These are phyloP conservation scores for Drosophila littoralis DNA, from an alignment of 1,140 invertebrate genomes.

Conservation along the genomic window DNA sequence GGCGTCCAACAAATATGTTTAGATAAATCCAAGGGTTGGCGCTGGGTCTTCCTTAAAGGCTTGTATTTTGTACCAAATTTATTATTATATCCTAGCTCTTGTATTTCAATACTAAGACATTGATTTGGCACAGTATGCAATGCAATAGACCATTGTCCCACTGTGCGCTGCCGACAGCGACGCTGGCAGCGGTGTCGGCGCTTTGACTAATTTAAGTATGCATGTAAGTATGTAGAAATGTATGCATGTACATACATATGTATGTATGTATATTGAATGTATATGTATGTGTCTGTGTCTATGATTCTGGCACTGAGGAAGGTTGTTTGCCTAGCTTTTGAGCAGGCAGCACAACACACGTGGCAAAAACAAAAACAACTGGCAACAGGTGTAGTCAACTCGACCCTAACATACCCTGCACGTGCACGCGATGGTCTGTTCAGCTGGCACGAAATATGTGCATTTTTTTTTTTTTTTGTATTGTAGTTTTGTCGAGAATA, in stretches of 20 bases:
- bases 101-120: too few relatives aligned
- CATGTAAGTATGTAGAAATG: background rate
- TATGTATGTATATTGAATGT: constrained; percentile 17
- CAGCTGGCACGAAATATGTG: too few relatives aligned
- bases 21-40: too few relatives aligned
- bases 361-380: constrained; percentile 26
- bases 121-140: background rate
- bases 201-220: constrained; percentile 17
- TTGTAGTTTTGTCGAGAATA: too few relatives aligned
- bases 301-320: constrained; percentile 29
- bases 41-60: too few relatives aligned
- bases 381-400: background rate
- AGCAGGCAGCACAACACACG: constrained; percentile 22
- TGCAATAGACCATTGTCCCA: constrained; percentile 2
- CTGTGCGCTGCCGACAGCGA: background rate
- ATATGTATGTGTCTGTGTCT: constrained; percentile 26
- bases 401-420: constrained; percentile 14
- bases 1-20: too few relatives aligned
- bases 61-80: too few relatives aligned
- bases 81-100: too few relatives aligned
- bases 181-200: constrained; percentile 11
- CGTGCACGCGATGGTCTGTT: background rate
- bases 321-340: constrained; percentile 19
- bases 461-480: too few relatives aligned
- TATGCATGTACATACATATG: constrained; percentile 2